These are phyloP conservation scores for Andrena marginata DNA, from an alignment of 2,888 invertebrate species.

Conservation along the genomic window DNA sequence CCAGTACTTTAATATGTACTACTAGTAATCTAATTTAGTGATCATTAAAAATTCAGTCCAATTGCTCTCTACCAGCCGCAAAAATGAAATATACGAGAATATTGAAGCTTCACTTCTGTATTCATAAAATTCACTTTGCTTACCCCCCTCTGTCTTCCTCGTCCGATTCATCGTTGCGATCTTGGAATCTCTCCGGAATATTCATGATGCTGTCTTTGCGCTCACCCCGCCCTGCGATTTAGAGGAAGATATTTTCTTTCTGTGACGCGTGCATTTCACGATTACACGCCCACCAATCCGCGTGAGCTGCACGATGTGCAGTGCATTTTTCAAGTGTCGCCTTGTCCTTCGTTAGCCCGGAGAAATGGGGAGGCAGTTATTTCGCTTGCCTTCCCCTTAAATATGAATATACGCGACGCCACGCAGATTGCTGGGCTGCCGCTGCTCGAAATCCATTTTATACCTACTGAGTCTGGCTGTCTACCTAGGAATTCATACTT, in stretches of 20 bases:
- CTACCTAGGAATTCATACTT: conserved; percentile 38
- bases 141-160: conserved; percentile 85
- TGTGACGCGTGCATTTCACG: conserved; percentile 27
- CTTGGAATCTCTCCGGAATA: conserved; percentile 86
- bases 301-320: neutral
- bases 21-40: too few relatives aligned
- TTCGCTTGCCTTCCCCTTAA: neutral
- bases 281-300: conserved; percentile 36
- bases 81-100: neutral
- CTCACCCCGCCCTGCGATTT: conserved; percentile 83
- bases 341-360: neutral
- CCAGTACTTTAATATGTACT: too few relatives aligned
- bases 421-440: conserved; percentile 35
- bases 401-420: neutral
- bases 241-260: conserved; percentile 58
- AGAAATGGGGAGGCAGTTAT: neutral
- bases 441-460: conserved; percentile 20
- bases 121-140: conserved; percentile 33
- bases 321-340: neutral
- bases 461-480: conserved; percentile 38
- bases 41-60: too few relatives aligned
- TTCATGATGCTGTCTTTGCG: conserved; percentile 88
- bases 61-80: too few relatives aligned
- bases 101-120: neutral
- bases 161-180: conserved; percentile 87